phyloP scores from a whole-genome alignment of 2,113 vertebrate genomes.

The Daphoenositta chrysoptera region DNA sequence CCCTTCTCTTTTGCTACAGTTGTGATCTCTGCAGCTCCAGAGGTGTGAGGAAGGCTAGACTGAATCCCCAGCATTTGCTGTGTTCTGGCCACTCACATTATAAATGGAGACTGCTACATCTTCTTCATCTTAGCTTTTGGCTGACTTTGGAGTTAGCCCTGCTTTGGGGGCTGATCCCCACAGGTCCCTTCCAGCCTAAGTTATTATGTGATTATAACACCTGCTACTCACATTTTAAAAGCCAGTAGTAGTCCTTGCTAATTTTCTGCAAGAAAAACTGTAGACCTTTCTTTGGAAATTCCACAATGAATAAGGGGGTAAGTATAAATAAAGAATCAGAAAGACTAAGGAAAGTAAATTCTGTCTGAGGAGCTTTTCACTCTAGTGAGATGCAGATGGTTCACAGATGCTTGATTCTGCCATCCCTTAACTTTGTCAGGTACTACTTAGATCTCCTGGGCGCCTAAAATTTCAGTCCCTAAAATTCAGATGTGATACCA shows the following conservation, averaged over 20 bases:
- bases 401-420: neutral
- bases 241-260: neutral
- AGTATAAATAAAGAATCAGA: neutral
- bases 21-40: rapidly evolving
- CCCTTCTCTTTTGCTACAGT: neutral
- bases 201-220: neutral
- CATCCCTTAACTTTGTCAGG: neutral
- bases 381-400: neutral
- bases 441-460: neutral
- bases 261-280: neutral
- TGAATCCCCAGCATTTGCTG: neutral
- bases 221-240: neutral
- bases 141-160: neutral
- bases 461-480: neutral
- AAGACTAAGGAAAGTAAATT: neutral
- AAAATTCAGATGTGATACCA: neutral
- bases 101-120: neutral
- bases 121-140: neutral
- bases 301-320: neutral
- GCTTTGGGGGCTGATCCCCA: neutral
- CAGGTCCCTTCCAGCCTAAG: neutral
- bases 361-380: neutral
- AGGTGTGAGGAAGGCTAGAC: neutral
- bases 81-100: neutral
- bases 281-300: neutral